Evolutionary conservation across 2,888 invertebrate genomes (phyloP), one percentile per base, ranked within the genome.

Genomic region (Baccha elongata): DNA sequence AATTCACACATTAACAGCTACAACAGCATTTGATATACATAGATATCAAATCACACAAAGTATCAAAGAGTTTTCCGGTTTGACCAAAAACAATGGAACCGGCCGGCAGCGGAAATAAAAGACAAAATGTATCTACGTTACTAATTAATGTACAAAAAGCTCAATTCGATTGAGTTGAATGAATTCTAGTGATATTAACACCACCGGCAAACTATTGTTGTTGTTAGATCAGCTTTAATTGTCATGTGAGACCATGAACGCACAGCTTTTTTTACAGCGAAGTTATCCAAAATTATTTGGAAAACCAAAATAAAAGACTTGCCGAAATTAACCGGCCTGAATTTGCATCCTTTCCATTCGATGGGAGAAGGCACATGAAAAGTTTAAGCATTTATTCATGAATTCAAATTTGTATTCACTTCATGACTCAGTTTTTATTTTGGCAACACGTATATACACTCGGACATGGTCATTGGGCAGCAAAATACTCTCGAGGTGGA

Each of bases 401-500:
- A n/a, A 40, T 40, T 40, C 75, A 52, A 75, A 75, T 75, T 75
- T 60, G 60, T 75, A 75, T 75, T 75, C 75, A 52, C 44, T 68
- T 62, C 53, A 68, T 52, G 65, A 48, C 58, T 55, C 11, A 32
- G 26, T 26, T 52, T 40, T 50, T 67, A 29, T 60, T 74, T 74
- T 60, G 75, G 68, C 68, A 13, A 42, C 35, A 60, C 52, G 8
- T 53, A 75, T n/a, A n/a, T n/a, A n/a, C n/a, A n/a, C 35, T 60
- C 52, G 68, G 37, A 40, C 23, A 2, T 37, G 42, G 26, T 65
- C 50, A 50, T 29, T 26, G 52, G 37, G 19, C 21, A 23, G 15
- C 29, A 8, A 8, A 32, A 32, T 8, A 32, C 29, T 1, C 29
- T 4, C 29, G 7, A 32, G 8, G 29, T 4, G 8, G 8, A 32